phyloP scores from a whole-genome alignment of 2,888 invertebrate genomes.

The Limnephilus marmoratus region DNA sequence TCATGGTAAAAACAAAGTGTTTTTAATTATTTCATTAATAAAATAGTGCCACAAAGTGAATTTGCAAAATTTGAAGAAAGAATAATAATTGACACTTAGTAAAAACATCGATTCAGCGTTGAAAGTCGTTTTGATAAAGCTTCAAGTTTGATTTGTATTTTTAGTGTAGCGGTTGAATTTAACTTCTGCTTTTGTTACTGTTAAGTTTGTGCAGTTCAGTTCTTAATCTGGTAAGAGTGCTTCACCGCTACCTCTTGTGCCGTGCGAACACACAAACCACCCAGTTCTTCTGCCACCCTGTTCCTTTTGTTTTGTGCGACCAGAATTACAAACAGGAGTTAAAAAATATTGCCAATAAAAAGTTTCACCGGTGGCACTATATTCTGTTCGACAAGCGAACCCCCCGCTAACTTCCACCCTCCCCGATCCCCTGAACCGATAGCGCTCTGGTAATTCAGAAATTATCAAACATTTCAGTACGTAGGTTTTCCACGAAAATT shows the following conservation, averaged over 20 bases:
- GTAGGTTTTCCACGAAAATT: constrained; percentile 11
- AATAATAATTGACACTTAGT: background rate
- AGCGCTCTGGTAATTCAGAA: constrained; percentile 36
- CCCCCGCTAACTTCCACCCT: constrained; percentile 43
- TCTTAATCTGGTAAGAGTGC: constrained; percentile 54
- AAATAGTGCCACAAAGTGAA: no score
- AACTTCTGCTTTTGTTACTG: background rate
- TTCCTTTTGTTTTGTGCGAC: constrained; percentile 66
- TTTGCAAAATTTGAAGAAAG: no score
- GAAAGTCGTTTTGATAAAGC: background rate
- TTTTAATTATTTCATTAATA: no score
- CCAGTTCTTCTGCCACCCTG: constrained; percentile 50
- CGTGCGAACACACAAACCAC: constrained; percentile 39
- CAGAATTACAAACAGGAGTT: constrained; percentile 67
- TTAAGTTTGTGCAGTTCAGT: background rate
- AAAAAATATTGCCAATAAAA: constrained; percentile 67
- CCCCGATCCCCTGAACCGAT: constrained; percentile 33
- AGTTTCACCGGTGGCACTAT: constrained; percentile 66
- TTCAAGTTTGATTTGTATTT: background rate
- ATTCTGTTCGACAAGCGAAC: constrained; percentile 66
- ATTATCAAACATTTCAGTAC: constrained; percentile 33
- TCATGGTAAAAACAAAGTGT: no score
- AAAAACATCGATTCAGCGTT: background rate
- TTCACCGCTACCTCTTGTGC: constrained; percentile 16
- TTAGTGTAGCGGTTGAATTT: background rate